phyloP scores from a whole-genome alignment of 2,797 vertebrate genomes.

The Acanthopagrus latus region DNA sequence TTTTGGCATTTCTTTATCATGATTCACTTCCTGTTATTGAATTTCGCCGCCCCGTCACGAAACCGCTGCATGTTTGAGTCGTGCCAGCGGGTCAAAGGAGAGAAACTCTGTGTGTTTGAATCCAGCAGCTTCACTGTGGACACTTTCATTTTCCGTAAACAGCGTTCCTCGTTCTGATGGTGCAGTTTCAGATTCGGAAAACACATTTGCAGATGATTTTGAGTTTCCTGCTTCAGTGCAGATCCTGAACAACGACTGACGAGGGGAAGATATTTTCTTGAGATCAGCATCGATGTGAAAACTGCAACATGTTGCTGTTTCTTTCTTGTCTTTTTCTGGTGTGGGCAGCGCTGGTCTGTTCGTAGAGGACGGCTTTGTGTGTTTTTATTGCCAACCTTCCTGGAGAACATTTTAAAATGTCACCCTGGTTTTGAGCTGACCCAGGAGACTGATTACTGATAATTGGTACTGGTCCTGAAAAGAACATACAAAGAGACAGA shows the following conservation, averaged over 20 bases:
- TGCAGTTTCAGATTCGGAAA: neutral
- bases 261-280: too few species aligned
- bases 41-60: neutral
- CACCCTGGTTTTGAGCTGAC: neutral
- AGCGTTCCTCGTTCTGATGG: too few species aligned
- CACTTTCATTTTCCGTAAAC: neutral
- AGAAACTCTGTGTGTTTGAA: neutral
- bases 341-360: too few species aligned
- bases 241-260: neutral
- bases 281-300: too few species aligned
- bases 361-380: neutral
- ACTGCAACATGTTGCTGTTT: too few species aligned
- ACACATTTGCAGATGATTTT: neutral
- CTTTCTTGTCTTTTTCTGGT: too few species aligned
- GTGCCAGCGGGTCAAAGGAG: neutral
- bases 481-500: too few species aligned
- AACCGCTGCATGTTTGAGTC: too few species aligned
- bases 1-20: neutral
- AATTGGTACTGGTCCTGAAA: too few species aligned
- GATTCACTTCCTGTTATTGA: constrained; percentile 39
- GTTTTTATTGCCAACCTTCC: neutral
- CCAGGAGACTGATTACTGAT: neutral
- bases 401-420: neutral
- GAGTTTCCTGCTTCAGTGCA: too few species aligned
- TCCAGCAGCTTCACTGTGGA: too few species aligned